A percentile compares a stretch with the other conserved stretches of the same genome.
These are phyloP conservation scores for Rhagium mordax DNA, from an alignment of 2,888 invertebrate genomes.

Conservation along the genomic window DNA sequence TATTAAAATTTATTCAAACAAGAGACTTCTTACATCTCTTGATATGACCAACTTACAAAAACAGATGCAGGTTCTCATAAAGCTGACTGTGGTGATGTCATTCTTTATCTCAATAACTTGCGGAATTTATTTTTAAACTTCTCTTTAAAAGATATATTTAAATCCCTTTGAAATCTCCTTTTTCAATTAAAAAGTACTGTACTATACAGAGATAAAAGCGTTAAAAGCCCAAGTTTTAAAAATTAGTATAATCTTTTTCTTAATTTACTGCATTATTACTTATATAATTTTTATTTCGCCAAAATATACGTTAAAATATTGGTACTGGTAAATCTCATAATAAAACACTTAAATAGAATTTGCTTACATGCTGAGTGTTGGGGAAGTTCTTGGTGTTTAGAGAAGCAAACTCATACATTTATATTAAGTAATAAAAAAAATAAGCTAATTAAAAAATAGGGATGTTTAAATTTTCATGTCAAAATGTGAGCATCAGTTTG, in stretches of 20 bases:
- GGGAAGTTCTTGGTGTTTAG: no score
- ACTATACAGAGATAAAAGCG: conserved; percentile 3
- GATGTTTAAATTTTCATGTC: no score
- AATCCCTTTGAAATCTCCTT: conserved; percentile 25
- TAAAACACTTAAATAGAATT: no score
- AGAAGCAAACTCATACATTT: no score
- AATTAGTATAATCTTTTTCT: conserved; percentile 3
- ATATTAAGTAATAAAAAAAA: no score
- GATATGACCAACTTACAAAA: background rate
- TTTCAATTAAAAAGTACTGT: conserved; percentile 18
- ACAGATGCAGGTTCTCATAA: conserved; percentile 25
- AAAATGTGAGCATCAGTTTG: no score
- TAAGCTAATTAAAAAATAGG: no score
- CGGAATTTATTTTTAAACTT: conserved; percentile 15
- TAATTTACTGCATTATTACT: background rate
- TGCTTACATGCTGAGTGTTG: no score
- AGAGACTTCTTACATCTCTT: background rate
- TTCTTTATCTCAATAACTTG: conserved; percentile 9
- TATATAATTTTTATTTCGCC: background rate
- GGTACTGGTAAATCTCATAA: no score
- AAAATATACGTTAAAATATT: background rate
- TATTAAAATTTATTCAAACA: no score
- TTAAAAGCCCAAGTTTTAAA: conserved; percentile 3
- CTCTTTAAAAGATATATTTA: conserved; percentile 3
- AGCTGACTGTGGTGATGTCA: conserved; percentile 6